A percentile compares a stretch with the other conserved stretches of the same genome.
Evolutionary conservation across 2,797 vertebrate genomes (phyloP).

Genomic region (Rhinoraja longicauda): DNA sequence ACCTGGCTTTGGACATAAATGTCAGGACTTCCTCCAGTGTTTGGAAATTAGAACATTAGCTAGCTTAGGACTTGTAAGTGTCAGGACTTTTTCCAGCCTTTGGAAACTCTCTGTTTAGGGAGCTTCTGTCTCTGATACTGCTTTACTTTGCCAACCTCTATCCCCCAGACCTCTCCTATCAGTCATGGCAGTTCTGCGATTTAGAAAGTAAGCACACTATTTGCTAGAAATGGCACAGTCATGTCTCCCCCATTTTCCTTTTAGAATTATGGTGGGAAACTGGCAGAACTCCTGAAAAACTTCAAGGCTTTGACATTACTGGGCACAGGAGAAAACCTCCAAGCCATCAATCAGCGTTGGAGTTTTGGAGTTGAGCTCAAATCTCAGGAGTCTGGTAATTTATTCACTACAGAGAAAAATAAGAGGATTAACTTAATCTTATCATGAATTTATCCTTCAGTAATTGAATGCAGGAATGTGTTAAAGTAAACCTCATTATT

Average conservation of each 20-base stretch:
- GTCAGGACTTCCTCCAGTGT: not conserved
- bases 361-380: not conserved
- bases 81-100: not conserved
- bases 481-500: not conserved
- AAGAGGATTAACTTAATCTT: conserved; percentile 19
- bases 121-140: not conserved
- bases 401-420: not conserved
- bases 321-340: not conserved
- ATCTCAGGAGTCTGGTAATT: not conserved
- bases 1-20: not conserved
- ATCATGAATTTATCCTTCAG: not conserved
- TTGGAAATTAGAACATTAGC: not conserved
- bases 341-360: not conserved
- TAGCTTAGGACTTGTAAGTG: not conserved
- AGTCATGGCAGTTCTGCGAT: not conserved
- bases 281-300: not conserved
- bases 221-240: not conserved
- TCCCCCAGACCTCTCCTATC: too few species aligned
- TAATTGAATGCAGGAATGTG: not conserved
- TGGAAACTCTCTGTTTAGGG: not conserved
- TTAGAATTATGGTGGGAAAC: not conserved
- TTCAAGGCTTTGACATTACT: not conserved
- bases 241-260: not conserved
- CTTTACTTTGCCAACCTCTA: too few species aligned
- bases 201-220: not conserved